phyloP scores from a whole-genome alignment of 2,888 invertebrate genomes.

The Melanostoma scalare region DNA sequence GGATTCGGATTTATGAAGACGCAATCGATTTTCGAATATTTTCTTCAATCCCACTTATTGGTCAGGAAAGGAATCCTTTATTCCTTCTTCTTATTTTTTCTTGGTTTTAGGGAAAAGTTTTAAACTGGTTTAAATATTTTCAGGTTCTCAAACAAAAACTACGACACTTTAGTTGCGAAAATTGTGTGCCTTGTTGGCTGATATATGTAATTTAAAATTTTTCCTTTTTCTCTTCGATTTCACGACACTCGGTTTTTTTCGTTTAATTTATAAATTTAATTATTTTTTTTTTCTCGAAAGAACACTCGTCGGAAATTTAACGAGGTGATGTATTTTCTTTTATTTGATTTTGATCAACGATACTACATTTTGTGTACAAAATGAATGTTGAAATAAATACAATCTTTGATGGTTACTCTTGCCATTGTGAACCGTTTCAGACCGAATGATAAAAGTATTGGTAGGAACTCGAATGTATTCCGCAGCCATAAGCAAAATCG shows the following conservation, averaged over 20 bases:
- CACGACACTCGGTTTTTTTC: conserved; percentile 7
- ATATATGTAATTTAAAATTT: neutral
- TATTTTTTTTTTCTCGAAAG: neutral
- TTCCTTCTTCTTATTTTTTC: too few relatives aligned
- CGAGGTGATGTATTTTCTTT: neutral
- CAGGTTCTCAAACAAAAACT: neutral
- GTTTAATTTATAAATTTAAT: neutral
- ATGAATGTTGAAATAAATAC: conserved; percentile 39
- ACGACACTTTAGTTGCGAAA: conserved; percentile 8
- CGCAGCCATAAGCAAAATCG: conserved; percentile 66
- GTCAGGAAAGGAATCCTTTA: neutral
- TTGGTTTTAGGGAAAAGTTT: neutral
- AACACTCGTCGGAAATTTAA: neutral
- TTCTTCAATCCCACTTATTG: conserved; percentile 6
- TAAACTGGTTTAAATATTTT: neutral
- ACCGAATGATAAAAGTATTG: conserved; percentile 39
- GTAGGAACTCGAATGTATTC: conserved; percentile 58
- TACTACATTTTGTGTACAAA: conserved; percentile 62
- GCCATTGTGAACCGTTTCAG: conserved; percentile 65
- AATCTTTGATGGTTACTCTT: conserved; percentile 35
- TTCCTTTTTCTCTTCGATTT: neutral
- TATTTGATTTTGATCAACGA: conserved; percentile 16
- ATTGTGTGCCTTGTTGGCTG: neutral
- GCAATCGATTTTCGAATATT: conserved; percentile 41
- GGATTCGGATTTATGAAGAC: conserved; percentile 35